These are phyloP conservation scores for Xiphorhynchus erythropygius DNA, from an alignment of 2,797 vertebrate genomes.

Conservation along the genomic window DNA sequence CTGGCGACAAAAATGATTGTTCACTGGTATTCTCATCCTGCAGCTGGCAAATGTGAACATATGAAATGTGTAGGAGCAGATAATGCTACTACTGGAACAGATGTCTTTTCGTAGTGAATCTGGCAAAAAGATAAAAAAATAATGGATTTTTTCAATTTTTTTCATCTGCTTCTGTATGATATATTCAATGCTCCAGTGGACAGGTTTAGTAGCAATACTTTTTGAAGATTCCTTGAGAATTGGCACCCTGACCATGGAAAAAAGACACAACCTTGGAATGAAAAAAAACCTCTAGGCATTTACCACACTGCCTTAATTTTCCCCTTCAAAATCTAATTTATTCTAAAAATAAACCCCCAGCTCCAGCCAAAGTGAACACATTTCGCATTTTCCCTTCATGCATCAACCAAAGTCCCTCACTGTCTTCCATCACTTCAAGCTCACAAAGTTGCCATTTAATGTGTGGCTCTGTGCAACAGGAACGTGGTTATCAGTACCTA, in stretches of 20 bases:
- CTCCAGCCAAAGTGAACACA: neutral
- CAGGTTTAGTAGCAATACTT: neutral
- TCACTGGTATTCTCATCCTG: neutral
- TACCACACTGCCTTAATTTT: neutral
- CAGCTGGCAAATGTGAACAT: neutral
- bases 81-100: constrained; percentile 1
- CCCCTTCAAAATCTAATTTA: neutral
- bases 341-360: neutral
- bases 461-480: neutral
- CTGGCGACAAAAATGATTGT: neutral
- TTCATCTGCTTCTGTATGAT: neutral
- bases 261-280: neutral
- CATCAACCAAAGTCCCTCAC: neutral
- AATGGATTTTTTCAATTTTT: neutral
- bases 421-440: neutral
- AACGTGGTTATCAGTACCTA: neutral
- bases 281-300: neutral
- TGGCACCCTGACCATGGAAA: neutral
- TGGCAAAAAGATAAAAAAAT: neutral
- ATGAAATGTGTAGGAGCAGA: constrained; percentile 14
- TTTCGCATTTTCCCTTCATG: neutral
- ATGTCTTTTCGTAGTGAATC: neutral
- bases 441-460: neutral
- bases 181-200: neutral
- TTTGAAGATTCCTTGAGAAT: neutral